Evolutionary conservation across 2,888 invertebrate species (phyloP).

Genomic region (Mesorhabditis spiculigera): DNA sequence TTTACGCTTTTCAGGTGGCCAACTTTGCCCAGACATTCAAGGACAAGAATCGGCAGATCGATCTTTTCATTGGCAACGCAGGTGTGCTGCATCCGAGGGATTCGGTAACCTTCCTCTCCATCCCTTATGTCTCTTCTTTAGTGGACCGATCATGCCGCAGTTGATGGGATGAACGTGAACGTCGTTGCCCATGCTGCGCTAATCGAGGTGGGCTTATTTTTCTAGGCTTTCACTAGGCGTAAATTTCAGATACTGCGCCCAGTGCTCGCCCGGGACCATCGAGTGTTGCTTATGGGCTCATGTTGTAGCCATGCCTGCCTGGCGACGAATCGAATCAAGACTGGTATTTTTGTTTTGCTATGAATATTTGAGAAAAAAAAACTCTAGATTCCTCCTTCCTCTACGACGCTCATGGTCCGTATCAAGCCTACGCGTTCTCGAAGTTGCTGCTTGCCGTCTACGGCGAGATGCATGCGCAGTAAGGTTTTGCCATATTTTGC

Average conservation of each 20-base stretch:
- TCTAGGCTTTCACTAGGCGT: neutral
- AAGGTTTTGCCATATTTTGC: neutral
- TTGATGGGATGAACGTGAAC: slow-evolving; percentile 6
- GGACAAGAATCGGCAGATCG: neutral
- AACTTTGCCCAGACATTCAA: neutral
- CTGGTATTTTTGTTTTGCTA: neutral
- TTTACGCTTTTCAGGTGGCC: neutral
- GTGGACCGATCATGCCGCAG: neutral
- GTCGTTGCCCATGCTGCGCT: neutral
- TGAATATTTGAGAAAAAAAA: neutral
- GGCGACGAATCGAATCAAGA: neutral
- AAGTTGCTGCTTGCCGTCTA: neutral
- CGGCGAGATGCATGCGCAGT: neutral
- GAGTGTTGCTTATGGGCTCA: neutral
- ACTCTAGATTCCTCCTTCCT: neutral
- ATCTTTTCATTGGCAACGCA: neutral
- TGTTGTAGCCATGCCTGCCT: neutral
- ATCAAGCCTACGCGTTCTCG: slow-evolving; percentile 1
- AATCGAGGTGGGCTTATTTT: neutral
- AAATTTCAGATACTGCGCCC: neutral
- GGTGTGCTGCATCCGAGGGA: neutral
- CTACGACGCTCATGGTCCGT: neutral
- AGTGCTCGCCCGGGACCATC: neutral
- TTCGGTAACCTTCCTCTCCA: neutral
- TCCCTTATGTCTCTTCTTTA: neutral